Conservation (phyloP, 2,888 invertebrate species). For the Dendrolimus houi region DNA sequence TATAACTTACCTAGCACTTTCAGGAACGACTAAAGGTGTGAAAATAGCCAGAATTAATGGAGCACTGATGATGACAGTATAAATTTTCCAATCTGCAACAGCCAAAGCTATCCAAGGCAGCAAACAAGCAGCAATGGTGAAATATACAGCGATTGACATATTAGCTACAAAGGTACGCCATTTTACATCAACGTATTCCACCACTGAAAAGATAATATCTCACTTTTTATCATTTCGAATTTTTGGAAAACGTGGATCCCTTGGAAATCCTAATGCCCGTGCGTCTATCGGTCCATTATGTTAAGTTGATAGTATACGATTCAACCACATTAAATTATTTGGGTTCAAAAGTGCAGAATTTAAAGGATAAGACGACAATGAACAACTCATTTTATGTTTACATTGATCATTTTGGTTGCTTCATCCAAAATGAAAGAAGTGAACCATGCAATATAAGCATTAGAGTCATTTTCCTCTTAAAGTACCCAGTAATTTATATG, state of each 20-base stretch:
- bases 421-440: no score
- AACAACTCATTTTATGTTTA: no score
- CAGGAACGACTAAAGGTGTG: conserved; percentile 87
- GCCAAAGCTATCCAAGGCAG: conserved; percentile 91
- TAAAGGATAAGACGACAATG: no score
- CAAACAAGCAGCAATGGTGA: conserved; percentile 87
- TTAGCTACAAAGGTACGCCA: conserved; percentile 94
- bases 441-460: no score
- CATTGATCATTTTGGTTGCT: no score
- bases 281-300: no score
- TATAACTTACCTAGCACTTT: conserved; percentile 83
- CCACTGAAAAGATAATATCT: conserved; percentile 69
- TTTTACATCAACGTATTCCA: conserved; percentile 92
- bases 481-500: no score
- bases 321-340: no score
- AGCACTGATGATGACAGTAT: conserved; percentile 84
- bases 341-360: no score
- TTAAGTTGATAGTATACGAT: no score
- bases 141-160: conserved; percentile 92
- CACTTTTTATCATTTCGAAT: neutral
- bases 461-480: no score
- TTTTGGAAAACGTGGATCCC: neutral
- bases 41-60: conserved; percentile 82
- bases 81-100: conserved; percentile 85
- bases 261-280: no score